Percentiles rank a stretch among this genome's conserved stretches.
Conservation (phyloP, 37 sponge, comb jelly and placozoan species). For the Agelas oroides region DNA sequence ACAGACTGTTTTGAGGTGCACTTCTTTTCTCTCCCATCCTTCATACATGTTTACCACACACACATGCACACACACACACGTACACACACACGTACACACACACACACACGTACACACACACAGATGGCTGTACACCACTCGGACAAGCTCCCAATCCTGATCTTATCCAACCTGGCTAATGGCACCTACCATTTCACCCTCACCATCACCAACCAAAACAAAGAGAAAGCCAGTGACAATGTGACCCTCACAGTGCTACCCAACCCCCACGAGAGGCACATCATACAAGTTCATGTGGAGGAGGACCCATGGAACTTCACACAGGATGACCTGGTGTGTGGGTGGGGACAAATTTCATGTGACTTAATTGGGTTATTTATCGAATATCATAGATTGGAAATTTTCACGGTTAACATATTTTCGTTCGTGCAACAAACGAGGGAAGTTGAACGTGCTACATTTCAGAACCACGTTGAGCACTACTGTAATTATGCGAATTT, state of each 20-base stretch:
- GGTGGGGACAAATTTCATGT: no score
- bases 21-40: no score
- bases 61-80: no score
- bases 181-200: conserved; percentile 90
- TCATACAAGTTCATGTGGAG: conserved; percentile 26
- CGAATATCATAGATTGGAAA: not conserved
- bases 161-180: conserved; percentile 70
- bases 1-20: no score
- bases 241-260: conserved; percentile 35
- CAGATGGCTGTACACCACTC: conserved; percentile 65
- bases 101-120: not conserved
- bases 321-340: conserved; percentile 23
- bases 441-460: no score
- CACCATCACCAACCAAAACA: conserved; percentile 34
- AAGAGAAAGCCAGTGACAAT: conserved; percentile 4
- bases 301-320: conserved; percentile 18
- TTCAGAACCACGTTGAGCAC: no score
- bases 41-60: no score
- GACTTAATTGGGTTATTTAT: no score
- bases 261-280: conserved; percentile 21
- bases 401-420: not conserved
- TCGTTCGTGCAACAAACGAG: not conserved
- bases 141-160: conserved; percentile 61
- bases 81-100: no score
- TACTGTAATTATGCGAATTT: no score